Conservation (phyloP, 2,113 vertebrate species). For the Sialia sialis region DNA sequence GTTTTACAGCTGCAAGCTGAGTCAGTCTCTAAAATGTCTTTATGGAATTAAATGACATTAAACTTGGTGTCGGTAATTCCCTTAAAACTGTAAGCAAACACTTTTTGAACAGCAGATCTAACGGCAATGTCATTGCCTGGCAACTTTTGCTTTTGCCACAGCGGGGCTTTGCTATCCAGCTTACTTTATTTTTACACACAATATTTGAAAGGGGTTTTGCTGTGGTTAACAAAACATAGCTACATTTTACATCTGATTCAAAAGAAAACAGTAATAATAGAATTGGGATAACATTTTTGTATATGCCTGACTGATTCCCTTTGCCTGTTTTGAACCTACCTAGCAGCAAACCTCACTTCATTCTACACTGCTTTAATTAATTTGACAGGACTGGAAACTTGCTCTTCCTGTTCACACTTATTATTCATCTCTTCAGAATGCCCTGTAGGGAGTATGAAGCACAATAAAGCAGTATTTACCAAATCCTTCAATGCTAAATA, state of each 20-base stretch:
- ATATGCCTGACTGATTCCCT: conserved; percentile 43
- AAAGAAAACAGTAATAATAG: not conserved
- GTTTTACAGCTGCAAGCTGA: conserved; percentile 6
- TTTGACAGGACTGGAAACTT: conserved; percentile 73
- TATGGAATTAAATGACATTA: not conserved
- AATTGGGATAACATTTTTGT: not conserved
- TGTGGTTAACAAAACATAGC: not conserved
- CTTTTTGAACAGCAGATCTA: not conserved
- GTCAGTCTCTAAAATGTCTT: not conserved
- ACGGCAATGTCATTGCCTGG: not conserved
- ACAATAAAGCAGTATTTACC: conserved; percentile 62
- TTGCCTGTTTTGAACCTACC: conserved; percentile 60
- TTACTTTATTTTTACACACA: not conserved
- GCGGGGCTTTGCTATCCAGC: not conserved
- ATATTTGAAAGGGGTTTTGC: not conserved
- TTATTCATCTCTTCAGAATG: conserved; percentile 69
- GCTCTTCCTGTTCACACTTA: conserved; percentile 72
- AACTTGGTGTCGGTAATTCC: conserved; percentile 9
- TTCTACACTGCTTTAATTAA: conserved; percentile 66
- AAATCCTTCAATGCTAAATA: conserved; percentile 55
- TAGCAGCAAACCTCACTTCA: conserved; percentile 64
- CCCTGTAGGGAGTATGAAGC: conserved; percentile 48
- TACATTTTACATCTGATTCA: conserved; percentile 4
- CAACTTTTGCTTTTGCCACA: not conserved
- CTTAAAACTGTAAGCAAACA: conserved; percentile 11